Percentiles rank a stretch among this genome's conserved stretches.
These are phyloP conservation scores for Leuctra nigra DNA, from an alignment of 2,888 invertebrate genomes.

Conservation along the genomic window DNA sequence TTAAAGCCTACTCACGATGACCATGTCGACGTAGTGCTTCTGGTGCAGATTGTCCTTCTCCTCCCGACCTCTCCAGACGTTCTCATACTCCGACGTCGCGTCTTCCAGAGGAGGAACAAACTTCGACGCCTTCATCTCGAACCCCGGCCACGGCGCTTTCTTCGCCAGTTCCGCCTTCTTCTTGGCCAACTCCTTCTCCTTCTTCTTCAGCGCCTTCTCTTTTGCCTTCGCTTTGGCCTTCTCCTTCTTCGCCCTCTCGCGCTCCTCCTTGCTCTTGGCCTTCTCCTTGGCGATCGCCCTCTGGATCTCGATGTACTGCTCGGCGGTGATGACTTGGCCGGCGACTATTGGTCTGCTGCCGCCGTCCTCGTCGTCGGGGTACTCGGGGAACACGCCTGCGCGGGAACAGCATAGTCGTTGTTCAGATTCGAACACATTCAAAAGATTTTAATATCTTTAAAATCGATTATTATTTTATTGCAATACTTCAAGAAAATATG, in stretches of 20 bases:
- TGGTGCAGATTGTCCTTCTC: conserved; percentile 50
- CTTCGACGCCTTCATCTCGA: conserved; percentile 26
- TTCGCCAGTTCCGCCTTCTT: conserved; percentile 36
- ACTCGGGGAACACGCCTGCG: conserved; percentile 54
- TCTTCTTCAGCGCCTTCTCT: conserved; percentile 35
- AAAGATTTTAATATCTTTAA: too few relatives aligned
- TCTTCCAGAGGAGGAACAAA: neutral
- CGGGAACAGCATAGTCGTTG: too few relatives aligned
- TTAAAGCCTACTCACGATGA: neutral
- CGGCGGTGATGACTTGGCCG: conserved; percentile 52
- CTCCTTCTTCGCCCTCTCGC: conserved; percentile 23
- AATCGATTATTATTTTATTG: too few relatives aligned
- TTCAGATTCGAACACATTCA: too few relatives aligned
- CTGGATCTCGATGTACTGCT: conserved; percentile 47
- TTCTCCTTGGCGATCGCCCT: conserved; percentile 28
- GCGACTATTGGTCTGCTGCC: conserved; percentile 55
- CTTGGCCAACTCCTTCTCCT: conserved; percentile 37
- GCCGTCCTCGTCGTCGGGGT: conserved; percentile 58
- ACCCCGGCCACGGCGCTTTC: conserved; percentile 36
- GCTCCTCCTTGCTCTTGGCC: conserved; percentile 34
- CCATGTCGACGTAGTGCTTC: conserved; percentile 53
- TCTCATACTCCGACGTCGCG: conserved; percentile 1
- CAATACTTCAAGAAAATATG: too few relatives aligned
- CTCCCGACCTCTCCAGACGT: conserved; percentile 44
- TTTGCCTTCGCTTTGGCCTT: conserved; percentile 23